These are phyloP conservation scores for Coendou prehensilis DNA, from an alignment of 2,797 vertebrate genomes.

Conservation along the genomic window DNA sequence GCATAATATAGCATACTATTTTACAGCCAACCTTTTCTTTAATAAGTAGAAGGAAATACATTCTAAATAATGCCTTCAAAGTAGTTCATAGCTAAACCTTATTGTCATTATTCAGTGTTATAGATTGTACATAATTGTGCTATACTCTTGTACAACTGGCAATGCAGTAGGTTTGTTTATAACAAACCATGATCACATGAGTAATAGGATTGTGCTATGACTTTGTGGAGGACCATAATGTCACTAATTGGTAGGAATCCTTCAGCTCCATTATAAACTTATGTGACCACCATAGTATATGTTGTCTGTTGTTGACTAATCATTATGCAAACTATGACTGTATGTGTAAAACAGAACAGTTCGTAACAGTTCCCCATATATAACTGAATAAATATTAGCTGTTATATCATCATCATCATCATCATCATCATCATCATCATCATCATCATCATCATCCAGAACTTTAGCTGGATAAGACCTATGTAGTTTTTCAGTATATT, in stretches of 20 bases:
- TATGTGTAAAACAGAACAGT: background rate
- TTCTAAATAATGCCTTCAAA: background rate
- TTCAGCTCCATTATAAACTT: background rate
- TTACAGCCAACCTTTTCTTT: background rate
- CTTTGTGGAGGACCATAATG: background rate
- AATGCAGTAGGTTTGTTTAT: background rate
- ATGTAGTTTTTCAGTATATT: constrained; percentile 38
- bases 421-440: background rate
- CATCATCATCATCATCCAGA: background rate
- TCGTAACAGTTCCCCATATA: background rate
- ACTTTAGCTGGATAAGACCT: constrained; percentile 32
- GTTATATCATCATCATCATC: background rate
- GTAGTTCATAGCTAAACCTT: background rate
- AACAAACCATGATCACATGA: background rate
- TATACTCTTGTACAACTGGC: background rate
- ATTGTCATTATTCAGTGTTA: background rate
- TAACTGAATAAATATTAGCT: constrained; percentile 13
- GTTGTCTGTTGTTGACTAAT: background rate
- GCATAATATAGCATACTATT: background rate
- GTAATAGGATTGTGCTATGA: background rate
- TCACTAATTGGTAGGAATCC: background rate
- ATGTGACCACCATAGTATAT: background rate
- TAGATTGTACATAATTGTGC: background rate
- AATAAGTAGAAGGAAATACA: background rate
- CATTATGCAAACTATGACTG: background rate